A percentile compares a stretch with the other conserved stretches of the same genome.
phyloP scores from a whole-genome alignment of 2,797 vertebrate species.

The Danio jaintianensis region DNA sequence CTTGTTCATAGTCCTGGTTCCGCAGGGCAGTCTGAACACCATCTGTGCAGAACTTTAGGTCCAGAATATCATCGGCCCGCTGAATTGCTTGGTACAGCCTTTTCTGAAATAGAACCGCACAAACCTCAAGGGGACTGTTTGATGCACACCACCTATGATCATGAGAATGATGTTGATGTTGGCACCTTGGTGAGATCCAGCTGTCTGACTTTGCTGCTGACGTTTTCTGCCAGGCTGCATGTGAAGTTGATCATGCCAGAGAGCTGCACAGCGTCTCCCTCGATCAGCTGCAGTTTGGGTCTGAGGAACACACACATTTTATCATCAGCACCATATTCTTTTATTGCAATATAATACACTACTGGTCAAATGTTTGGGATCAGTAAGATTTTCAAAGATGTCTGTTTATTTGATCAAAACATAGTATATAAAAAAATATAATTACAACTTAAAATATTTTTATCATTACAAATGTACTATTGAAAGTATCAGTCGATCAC shows the following conservation, averaged over 20 bases:
- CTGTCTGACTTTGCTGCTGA: constrained; percentile 96
- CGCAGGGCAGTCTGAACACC: constrained; percentile 93
- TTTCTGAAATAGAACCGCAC: constrained; percentile 77
- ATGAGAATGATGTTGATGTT: background rate
- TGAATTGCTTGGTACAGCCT: constrained; percentile 98
- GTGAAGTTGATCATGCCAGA: constrained; percentile 98
- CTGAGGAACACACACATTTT: constrained; percentile 69
- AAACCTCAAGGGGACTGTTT: background rate
- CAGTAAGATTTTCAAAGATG: too few relatives aligned
- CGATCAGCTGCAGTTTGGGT: constrained; percentile 94
- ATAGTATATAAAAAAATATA: too few relatives aligned
- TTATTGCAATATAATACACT: background rate
- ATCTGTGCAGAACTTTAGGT: constrained; percentile 98
- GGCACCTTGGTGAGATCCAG: constrained; percentile 95
- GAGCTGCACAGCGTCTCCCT: constrained; percentile 93
- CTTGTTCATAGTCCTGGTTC: constrained; percentile 95
- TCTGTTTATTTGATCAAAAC: too few relatives aligned
- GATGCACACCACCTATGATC: background rate
- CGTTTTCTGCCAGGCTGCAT: constrained; percentile 95
- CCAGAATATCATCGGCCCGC: constrained; percentile 95
- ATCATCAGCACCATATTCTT: background rate
- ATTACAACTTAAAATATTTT: too few relatives aligned
- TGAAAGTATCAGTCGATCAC: too few relatives aligned
- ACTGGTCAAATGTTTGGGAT: too few relatives aligned
- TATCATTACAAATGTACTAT: too few relatives aligned